Evolutionary conservation across 1,140 invertebrate species (phyloP).

Genomic region (Chlorops oryzae): DNA sequence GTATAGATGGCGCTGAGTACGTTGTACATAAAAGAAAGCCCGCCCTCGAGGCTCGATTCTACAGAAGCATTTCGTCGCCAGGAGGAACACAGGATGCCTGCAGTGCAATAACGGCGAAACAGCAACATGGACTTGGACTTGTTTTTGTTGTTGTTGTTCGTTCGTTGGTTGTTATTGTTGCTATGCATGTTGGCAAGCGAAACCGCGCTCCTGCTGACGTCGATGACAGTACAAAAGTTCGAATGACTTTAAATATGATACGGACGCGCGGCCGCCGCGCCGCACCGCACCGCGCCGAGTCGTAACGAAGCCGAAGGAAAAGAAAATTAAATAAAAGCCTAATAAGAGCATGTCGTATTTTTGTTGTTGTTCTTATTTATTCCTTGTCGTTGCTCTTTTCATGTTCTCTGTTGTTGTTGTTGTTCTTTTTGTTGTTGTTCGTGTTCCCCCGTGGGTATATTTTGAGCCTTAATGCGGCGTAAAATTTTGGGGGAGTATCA

Average conservation of each 20-base stretch:
- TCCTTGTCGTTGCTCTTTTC: background rate
- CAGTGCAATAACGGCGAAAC: conserved; percentile 2
- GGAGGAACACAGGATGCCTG: conserved; percentile 12
- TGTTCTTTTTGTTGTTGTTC: background rate
- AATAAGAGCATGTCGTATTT: background rate
- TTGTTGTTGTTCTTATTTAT: background rate
- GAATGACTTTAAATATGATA: background rate
- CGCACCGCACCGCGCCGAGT: too few species aligned
- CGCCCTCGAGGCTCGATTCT: background rate
- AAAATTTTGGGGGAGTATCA: conserved; percentile 13
- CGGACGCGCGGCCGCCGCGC: conserved; percentile 2
- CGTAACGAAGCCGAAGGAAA: too few species aligned
- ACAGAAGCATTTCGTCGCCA: conserved; percentile 6
- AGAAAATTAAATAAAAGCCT: background rate
- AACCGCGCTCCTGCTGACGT: background rate
- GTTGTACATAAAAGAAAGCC: too few species aligned
- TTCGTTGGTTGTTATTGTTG: background rate
- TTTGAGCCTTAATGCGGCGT: conserved; percentile 7
- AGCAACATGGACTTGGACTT: background rate
- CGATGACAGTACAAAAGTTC: background rate
- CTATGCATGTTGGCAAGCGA: background rate
- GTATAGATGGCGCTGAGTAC: too few species aligned
- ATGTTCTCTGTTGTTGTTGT: background rate
- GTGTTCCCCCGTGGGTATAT: conserved; percentile 2
- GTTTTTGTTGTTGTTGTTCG: background rate